These are phyloP conservation scores for Neotoma lepida DNA, from an alignment of 2,113 vertebrate species.

Conservation along the genomic window DNA sequence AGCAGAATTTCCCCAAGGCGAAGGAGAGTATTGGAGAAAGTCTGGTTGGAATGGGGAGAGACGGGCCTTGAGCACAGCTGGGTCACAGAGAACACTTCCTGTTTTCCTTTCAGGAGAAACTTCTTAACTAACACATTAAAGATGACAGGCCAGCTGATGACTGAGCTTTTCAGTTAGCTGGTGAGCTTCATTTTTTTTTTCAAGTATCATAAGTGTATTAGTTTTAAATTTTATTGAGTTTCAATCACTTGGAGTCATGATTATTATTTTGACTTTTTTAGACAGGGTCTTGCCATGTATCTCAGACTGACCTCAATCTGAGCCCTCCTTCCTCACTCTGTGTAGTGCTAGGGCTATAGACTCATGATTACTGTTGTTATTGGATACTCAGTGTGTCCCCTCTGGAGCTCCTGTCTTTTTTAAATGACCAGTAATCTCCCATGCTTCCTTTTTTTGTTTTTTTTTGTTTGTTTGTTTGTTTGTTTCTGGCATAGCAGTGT, in stretches of 20 bases:
- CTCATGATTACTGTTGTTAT: background rate
- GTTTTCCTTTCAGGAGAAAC: background rate
- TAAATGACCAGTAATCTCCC: background rate
- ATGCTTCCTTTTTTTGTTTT: slow-evolving; percentile 1
- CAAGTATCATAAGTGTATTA: background rate
- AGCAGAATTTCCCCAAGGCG: background rate
- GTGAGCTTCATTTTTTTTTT: background rate
- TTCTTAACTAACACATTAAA: background rate
- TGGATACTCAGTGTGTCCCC: background rate
- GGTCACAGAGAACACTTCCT: background rate
- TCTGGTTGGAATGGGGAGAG: background rate
- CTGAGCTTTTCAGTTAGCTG: background rate
- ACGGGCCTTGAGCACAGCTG: background rate
- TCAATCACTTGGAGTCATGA: background rate
- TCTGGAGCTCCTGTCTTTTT: slow-evolving; percentile 23
- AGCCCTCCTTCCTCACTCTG: background rate
- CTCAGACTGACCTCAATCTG: background rate
- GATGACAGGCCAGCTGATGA: background rate
- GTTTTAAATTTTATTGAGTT: background rate
- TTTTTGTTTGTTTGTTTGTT: background rate
- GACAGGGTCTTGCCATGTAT: background rate
- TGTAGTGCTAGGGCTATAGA: background rate
- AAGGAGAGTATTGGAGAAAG: background rate
- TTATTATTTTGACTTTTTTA: background rate
- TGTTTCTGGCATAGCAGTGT: background rate